Evolutionary conservation across 2,888 invertebrate genomes (phyloP).

Genomic region (Mactromeris polynyma): DNA sequence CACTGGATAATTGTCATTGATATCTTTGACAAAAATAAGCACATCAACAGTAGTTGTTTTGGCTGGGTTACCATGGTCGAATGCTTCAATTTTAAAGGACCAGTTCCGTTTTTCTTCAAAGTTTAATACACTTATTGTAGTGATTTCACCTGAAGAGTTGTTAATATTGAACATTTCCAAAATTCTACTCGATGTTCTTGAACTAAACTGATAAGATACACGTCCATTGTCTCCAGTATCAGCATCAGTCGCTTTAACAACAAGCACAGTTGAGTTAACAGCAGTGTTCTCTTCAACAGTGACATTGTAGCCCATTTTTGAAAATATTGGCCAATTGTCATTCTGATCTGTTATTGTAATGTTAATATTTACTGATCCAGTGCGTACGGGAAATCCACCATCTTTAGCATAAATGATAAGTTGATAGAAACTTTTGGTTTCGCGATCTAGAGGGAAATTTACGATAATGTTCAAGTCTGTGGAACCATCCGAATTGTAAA

Average conservation of each 20-base stretch:
- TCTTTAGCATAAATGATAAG: conserved; percentile 81
- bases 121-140: conserved; percentile 93
- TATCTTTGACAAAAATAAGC: conserved; percentile 89
- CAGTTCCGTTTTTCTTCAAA: conserved; percentile 92
- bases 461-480: conserved; percentile 80
- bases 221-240: conserved; percentile 93
- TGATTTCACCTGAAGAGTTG: conserved; percentile 94
- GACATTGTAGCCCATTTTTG: conserved; percentile 72
- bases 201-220: conserved; percentile 87
- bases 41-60: conserved; percentile 88
- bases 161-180: conserved; percentile 90
- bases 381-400: conserved; percentile 78
- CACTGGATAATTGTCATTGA: conserved; percentile 95
- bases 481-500: conserved; percentile 72
- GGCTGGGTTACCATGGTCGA: conserved; percentile 77
- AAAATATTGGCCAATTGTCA: conserved; percentile 81
- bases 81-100: conserved; percentile 90
- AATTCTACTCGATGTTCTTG: conserved; percentile 74
- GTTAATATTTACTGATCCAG: conserved; percentile 80
- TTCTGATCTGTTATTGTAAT: conserved; percentile 82
- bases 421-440: conserved; percentile 78
- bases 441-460: conserved; percentile 80
- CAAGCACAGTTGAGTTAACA: conserved; percentile 72
- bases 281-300: conserved; percentile 78
- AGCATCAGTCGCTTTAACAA: conserved; percentile 93